A percentile compares a stretch with the other conserved stretches of the same genome.
Evolutionary conservation across 2,113 vertebrate species (phyloP).

Genomic region (Nerophis lumbriciformis): DNA sequence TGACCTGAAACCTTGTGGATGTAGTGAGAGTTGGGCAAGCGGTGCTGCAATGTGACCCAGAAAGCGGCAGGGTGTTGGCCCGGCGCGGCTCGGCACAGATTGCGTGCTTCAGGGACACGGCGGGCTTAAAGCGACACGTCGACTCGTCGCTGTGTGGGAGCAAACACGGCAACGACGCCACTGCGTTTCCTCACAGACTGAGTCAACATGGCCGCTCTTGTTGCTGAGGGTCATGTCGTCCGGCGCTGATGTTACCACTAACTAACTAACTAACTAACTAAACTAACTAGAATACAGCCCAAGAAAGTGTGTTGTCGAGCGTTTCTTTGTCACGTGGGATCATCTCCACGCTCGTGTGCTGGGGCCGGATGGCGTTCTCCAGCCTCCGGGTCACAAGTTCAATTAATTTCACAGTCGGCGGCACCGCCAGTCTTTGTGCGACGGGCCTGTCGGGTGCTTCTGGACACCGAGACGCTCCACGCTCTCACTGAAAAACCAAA

Average conservation of each 20-base stretch:
- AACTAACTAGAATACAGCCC: no score
- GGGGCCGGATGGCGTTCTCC: conserved; percentile 41
- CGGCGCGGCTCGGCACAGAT: conserved; percentile 58
- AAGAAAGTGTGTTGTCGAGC: conserved; percentile 16
- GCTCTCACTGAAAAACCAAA: conserved; percentile 43
- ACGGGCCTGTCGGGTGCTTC: conserved; percentile 3
- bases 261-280: no score
- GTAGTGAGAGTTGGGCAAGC: conserved; percentile 1
- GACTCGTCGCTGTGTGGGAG: conserved; percentile 2
- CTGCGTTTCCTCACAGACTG: background rate
- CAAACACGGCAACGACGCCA: background rate
- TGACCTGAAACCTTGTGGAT: no score
- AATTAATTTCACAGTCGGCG: conserved; percentile 75
- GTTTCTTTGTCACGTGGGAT: conserved; percentile 33
- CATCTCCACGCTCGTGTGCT: conserved; percentile 6
- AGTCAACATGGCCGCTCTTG: no score
- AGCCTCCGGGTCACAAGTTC: conserved; percentile 61
- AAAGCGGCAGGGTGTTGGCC: conserved; percentile 34
- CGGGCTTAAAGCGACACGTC: conserved; percentile 26
- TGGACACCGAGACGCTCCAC: conserved; percentile 3
- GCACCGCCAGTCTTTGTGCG: conserved; percentile 38
- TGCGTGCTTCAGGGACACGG: conserved; percentile 48
- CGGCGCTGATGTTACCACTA: no score
- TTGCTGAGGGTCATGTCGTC: no score
- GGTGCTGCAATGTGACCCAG: conserved; percentile 49